Base-by-base conservation (phyloP, 2,888 invertebrate species). In the Dolomedes plantarius region DNA sequence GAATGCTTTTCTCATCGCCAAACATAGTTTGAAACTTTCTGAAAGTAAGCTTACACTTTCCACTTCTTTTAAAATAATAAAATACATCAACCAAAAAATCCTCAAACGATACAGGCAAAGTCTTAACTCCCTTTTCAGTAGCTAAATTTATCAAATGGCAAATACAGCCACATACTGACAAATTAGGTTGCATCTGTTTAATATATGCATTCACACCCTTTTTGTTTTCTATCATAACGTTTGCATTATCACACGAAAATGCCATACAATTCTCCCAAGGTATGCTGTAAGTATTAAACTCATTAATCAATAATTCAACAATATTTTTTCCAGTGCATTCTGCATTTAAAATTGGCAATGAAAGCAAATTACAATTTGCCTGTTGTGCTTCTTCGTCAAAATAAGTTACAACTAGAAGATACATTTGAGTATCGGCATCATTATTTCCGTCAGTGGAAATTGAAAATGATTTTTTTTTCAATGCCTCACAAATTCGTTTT, bases 71-170 rank as follows among this genome's bases (percentile, higher is more conserved):
- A 1, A 68, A 19, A 23, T 31, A 68, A 23, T 32, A 68, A 36
- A 29, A 68, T 3, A 68, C 16, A 31, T 16, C 68, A 7, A 68
- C 68, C 9, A n/a, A 68, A n/a, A 65, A 1, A n/a, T 68, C 68
- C 68, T 68, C 68, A 9, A 68, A 29, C 1, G 28, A 29, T 16
- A 68, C 23, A 16, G 68, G 68, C n/a, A 68, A 19, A 16, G 1
- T n/a, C 13, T 28, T 9, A 29, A 68, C 6, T 1, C 32, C 68
- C 31, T 68, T 32, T 28, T 68, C 68, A 11, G 31, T 68, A 0
- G 68, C 32, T 29, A 68, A 31, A 68, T n/a, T 68, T 1, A n/a
- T 16, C 9, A 68, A 68, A 29, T 68, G 68, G n/a, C 29, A 68
- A 11, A 68, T 3, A 19, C 36, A 68, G 0, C 32, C 31, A 31